These are phyloP conservation scores for Rhopilema esculentum DNA, from an alignment of 30 jellyfish, hydroid and myxozoan genomes.

Conservation along the genomic window DNA sequence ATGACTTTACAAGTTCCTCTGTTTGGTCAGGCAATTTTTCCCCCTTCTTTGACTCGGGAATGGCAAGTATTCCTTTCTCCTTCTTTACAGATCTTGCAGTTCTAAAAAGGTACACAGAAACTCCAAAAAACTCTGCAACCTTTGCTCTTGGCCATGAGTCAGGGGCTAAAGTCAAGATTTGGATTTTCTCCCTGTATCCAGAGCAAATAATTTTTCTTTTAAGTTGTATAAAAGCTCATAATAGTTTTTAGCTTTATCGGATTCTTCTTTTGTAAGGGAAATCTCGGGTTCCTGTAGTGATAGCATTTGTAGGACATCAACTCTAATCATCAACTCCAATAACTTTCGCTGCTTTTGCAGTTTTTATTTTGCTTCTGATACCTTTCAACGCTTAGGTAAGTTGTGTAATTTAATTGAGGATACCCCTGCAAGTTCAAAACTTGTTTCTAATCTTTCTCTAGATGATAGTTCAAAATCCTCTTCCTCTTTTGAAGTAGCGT, in stretches of 20 bases:
- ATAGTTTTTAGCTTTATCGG: not conserved
- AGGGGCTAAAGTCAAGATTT: too few relatives aligned
- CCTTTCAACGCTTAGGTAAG: constrained; percentile 3
- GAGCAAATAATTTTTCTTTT: too few relatives aligned
- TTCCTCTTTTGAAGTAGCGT: not conserved
- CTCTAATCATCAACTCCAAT: too few relatives aligned
- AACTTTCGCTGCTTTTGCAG: constrained; percentile 9
- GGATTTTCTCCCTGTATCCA: too few relatives aligned
- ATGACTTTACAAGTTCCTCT: too few relatives aligned
- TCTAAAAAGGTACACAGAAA: too few relatives aligned
- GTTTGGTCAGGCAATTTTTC: too few relatives aligned
- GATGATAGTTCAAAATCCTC: not conserved
- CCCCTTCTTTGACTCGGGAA: too few relatives aligned
- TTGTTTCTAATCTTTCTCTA: not conserved
- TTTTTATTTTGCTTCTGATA: not conserved
- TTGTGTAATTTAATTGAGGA: not conserved
- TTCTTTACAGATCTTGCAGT: too few relatives aligned
- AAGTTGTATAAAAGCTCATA: not conserved
- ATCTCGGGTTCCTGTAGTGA: not conserved
- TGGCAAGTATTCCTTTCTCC: too few relatives aligned
- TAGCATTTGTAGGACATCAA: not conserved
- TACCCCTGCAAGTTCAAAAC: constrained; percentile 10
- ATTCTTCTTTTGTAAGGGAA: not conserved
- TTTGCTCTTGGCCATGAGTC: too few relatives aligned
- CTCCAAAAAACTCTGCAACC: too few relatives aligned